Base-by-base conservation (phyloP, 2,888 invertebrate genomes). In the Pemphredon lugubris region DNA sequence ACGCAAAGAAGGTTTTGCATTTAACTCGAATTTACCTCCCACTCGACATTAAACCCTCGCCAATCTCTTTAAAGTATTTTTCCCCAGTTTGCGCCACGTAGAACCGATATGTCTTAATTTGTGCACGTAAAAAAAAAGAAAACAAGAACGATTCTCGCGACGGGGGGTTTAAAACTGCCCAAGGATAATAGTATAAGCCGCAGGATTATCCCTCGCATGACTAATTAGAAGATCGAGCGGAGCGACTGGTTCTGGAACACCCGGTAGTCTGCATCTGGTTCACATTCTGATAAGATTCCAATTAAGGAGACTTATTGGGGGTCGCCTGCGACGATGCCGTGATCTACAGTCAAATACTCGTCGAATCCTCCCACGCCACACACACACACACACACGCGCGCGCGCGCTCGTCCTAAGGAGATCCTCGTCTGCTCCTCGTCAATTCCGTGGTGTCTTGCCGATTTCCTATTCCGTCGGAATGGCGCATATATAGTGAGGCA, bases 281-380 rank as follows among this genome's bases (percentile, higher is more conserved):
- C 65, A 71, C 69, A 77, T 79, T 71, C 81, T 75, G 85, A 87
- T 87, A 86, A 86, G 85, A 83, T 84, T 85, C 83, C 83, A 86
- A 86, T 87, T 87, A 86, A 83, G 81, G 73, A 79, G 83, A 83
- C 79, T 83, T 77, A 80, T 78, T 70, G 70, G n/a, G 32, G 71
- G 47, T 73, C 57, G 70, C 45, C 69, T 60, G 54, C 55, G 65
- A 61, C 47, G 51, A 42, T 26, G 54, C 48, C 16, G 20, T 55
- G 37, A 60, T 40, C 39, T 53, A 23, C 21, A 37, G 51, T 5
- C 18, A 32, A 26, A 34, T 65, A 61, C 53, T 58, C 40, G 59
- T 20, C 57, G 63, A 63, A 48, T 50, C 55, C 48, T 65, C 44
- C 47, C 20, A 34, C n/a, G n/a, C n/a, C n/a, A n/a, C n/a, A n/a